These are phyloP conservation scores for Aspidoscelis tigris DNA, from an alignment of 2,113 vertebrate genomes.

Conservation along the genomic window DNA sequence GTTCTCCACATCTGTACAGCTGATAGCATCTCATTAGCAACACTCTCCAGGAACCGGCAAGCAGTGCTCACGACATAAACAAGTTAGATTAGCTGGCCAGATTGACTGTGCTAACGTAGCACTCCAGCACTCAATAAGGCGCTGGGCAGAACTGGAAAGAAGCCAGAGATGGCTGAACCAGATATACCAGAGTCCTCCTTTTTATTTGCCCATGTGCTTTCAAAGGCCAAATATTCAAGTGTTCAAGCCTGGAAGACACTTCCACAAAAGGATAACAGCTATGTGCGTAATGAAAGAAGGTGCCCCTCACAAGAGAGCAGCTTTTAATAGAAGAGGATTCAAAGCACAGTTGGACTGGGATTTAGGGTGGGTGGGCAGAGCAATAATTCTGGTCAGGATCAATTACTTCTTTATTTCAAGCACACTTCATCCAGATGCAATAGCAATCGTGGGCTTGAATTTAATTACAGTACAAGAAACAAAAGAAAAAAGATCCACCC, in stretches of 20 bases:
- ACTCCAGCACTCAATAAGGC: not conserved
- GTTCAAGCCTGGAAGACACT: not conserved
- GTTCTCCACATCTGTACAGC: not conserved
- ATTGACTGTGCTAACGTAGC: slow-evolving; percentile 10
- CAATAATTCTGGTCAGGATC: not conserved
- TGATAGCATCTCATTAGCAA: not conserved
- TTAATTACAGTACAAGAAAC: not conserved
- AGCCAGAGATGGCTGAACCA: not conserved
- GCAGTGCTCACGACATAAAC: slow-evolving; percentile 14
- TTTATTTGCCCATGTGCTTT: not conserved
- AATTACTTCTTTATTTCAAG: not conserved
- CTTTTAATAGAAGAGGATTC: not conserved
- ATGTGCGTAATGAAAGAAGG: not conserved
- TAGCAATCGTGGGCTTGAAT: not conserved
- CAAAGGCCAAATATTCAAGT: not conserved
- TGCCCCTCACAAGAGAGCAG: not conserved
- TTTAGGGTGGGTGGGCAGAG: not conserved
- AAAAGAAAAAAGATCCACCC: not conserved
- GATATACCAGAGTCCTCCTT: not conserved
- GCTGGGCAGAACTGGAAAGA: slow-evolving; percentile 2
- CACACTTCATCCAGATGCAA: not conserved
- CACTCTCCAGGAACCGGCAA: slow-evolving; percentile 13
- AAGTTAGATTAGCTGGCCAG: slow-evolving; percentile 25
- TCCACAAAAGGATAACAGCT: not conserved
- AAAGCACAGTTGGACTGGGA: not conserved